phyloP scores from a whole-genome alignment of 2,888 invertebrate species.

The Platerodrilus igneus region DNA sequence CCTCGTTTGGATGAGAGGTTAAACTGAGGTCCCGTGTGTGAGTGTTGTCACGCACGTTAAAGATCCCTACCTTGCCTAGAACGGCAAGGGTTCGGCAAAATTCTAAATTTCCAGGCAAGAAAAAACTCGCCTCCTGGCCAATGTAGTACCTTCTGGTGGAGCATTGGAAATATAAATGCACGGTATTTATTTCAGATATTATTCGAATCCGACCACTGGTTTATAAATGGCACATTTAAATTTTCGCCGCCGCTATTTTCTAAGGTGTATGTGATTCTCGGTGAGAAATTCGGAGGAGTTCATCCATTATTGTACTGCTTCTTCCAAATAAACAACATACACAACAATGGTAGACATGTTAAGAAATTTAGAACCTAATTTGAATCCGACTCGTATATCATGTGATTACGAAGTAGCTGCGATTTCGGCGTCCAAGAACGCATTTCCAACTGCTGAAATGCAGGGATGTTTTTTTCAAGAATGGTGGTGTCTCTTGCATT shows the following conservation, averaged over 20 bases:
- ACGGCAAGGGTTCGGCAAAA: too few relatives aligned
- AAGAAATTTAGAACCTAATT: constrained; percentile 4
- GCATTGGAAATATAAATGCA: too few relatives aligned
- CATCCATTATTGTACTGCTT: constrained; percentile 9
- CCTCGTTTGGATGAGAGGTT: too few relatives aligned
- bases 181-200: too few relatives aligned
- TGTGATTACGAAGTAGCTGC: constrained; percentile 4
- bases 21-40: too few relatives aligned
- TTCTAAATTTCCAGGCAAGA: too few relatives aligned
- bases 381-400: not conserved
- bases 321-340: constrained; percentile 13
- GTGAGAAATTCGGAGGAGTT: constrained; percentile 9
- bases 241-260: not conserved
- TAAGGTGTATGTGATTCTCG: constrained; percentile 12
- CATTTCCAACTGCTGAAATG: constrained; percentile 1
- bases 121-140: too few relatives aligned
- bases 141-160: too few relatives aligned
- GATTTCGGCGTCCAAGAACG: not conserved
- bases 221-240: constrained; percentile 1
- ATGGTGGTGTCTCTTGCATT: too few relatives aligned
- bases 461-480: not conserved
- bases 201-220: not conserved
- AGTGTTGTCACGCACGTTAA: too few relatives aligned
- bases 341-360: not conserved
- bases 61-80: too few relatives aligned